phyloP scores from a whole-genome alignment of 92 coral and sea anemone genomes.

The Phymanthus crucifer region DNA sequence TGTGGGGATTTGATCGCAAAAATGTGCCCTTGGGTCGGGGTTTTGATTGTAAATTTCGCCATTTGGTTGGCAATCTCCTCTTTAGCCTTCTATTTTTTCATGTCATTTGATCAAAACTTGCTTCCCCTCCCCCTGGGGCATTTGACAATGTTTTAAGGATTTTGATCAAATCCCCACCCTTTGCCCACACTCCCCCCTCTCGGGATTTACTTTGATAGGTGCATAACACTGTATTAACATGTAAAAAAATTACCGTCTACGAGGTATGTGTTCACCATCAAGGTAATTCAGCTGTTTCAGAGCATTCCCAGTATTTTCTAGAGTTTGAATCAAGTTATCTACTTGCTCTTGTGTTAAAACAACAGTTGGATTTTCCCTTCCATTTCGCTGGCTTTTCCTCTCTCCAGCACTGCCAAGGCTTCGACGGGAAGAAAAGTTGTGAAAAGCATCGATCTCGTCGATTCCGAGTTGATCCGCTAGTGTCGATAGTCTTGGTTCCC shows the following conservation, averaged over 20 bases:
- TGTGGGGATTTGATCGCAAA: too few relatives aligned
- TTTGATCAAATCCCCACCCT: too few relatives aligned
- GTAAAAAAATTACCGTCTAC: constrained; percentile 26
- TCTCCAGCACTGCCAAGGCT: constrained; percentile 4
- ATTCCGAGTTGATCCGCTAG: constrained; percentile 58
- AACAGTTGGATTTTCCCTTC: constrained; percentile 42
- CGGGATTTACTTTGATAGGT: neutral
- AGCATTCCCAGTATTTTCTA: constrained; percentile 69
- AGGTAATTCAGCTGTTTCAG: constrained; percentile 43
- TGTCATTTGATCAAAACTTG: too few relatives aligned
- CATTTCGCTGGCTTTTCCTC: neutral
- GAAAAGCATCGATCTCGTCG: constrained; percentile 40
- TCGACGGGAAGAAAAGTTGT: constrained; percentile 12
- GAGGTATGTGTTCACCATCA: constrained; percentile 19
- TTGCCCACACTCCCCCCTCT: too few relatives aligned
- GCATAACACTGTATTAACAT: neutral
- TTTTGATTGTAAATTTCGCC: too few relatives aligned
- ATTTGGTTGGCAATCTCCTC: too few relatives aligned
- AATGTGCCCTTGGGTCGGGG: too few relatives aligned
- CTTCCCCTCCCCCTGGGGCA: too few relatives aligned
- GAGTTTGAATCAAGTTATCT: constrained; percentile 49
- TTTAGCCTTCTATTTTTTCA: too few relatives aligned
- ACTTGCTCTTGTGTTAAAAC: constrained; percentile 69
- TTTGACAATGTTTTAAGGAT: too few relatives aligned
- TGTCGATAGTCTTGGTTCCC: constrained; percentile 30